Conservation (phyloP, 30 jellyfish, hydroid and myxozoan genomes). For the Pseudorhiza aurosa region DNA sequence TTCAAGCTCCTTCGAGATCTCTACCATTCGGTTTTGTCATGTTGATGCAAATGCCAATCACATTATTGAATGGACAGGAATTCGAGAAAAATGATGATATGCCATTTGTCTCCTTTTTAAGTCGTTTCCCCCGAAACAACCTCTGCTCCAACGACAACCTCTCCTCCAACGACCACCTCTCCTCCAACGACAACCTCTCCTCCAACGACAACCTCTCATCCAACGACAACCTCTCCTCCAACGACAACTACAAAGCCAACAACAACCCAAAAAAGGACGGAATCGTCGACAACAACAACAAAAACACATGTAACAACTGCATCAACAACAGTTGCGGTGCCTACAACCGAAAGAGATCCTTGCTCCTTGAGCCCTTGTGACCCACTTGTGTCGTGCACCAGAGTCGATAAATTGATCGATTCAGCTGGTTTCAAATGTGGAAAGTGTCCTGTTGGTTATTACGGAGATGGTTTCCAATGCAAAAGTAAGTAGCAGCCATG, state of each 20-base stretch:
- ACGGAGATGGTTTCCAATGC: slow-evolving; percentile 54
- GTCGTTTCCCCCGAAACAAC: too few species aligned
- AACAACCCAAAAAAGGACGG: neutral
- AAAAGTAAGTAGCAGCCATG: slow-evolving; percentile 22
- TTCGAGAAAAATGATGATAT: too few species aligned
- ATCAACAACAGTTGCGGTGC: neutral
- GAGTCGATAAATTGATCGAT: slow-evolving; percentile 10
- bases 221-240: too few species aligned
- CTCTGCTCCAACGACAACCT: too few species aligned
- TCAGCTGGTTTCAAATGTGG: slow-evolving; percentile 73
- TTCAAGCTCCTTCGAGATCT: too few species aligned
- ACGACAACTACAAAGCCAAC: slow-evolving; percentile 20
- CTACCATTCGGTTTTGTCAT: too few species aligned
- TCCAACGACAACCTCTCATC: too few species aligned
- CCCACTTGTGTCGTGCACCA: slow-evolving; percentile 50
- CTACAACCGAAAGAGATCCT: slow-evolving; percentile 53
- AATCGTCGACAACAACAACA: slow-evolving; percentile 29
- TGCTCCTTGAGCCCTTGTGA: slow-evolving; percentile 64
- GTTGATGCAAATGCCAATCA: too few species aligned
- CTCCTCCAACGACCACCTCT: too few species aligned
- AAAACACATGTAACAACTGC: neutral
- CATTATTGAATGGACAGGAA: too few species aligned
- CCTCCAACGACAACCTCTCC: too few species aligned
- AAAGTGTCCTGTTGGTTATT: slow-evolving; percentile 61
- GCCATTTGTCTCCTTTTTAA: too few species aligned